Evolutionary conservation across 2,888 invertebrate species (phyloP).

Genomic region (Dorcus hopei): DNA sequence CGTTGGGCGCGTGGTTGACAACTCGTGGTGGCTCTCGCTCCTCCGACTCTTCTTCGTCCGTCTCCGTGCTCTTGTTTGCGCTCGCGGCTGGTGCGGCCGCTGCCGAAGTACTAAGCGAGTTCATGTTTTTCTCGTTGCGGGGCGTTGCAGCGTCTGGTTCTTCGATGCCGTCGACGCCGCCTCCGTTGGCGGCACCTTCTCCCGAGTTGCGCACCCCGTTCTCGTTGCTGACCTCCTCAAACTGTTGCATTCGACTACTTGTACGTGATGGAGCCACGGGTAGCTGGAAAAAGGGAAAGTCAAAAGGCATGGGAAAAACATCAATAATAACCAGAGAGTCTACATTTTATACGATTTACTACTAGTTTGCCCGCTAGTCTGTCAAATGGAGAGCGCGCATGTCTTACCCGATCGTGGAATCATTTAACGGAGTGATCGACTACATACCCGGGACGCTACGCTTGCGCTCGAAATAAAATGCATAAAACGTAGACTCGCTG

Average conservation of each 20-base stretch:
- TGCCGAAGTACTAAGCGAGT: conserved; percentile 29
- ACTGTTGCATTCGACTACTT: conserved; percentile 44
- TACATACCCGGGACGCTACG: too few relatives aligned
- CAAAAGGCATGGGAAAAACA: background rate
- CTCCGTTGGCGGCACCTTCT: conserved; percentile 37
- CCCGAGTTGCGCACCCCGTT: conserved; percentile 31
- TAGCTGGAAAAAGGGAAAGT: conserved; percentile 29
- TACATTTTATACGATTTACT: too few relatives aligned
- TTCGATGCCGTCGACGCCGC: conserved; percentile 50
- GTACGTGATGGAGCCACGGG: conserved; percentile 47
- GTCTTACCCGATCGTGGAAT: too few relatives aligned
- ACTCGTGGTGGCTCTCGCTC: conserved; percentile 35
- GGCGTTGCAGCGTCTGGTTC: conserved; percentile 51
- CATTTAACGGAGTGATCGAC: too few relatives aligned
- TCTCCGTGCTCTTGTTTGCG: conserved; percentile 37
- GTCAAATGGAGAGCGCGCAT: too few relatives aligned
- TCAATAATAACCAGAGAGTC: too few relatives aligned
- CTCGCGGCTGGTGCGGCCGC: conserved; percentile 32
- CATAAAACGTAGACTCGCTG: too few relatives aligned
- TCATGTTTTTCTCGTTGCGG: conserved; percentile 42
- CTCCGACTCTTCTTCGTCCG: conserved; percentile 41
- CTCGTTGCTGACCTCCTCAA: conserved; percentile 47
- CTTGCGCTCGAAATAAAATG: too few relatives aligned
- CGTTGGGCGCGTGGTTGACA: conserved; percentile 50
- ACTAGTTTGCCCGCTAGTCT: too few relatives aligned